These are phyloP conservation scores for Arion vulgaris DNA, from an alignment of 1,140 invertebrate species.

Conservation along the genomic window DNA sequence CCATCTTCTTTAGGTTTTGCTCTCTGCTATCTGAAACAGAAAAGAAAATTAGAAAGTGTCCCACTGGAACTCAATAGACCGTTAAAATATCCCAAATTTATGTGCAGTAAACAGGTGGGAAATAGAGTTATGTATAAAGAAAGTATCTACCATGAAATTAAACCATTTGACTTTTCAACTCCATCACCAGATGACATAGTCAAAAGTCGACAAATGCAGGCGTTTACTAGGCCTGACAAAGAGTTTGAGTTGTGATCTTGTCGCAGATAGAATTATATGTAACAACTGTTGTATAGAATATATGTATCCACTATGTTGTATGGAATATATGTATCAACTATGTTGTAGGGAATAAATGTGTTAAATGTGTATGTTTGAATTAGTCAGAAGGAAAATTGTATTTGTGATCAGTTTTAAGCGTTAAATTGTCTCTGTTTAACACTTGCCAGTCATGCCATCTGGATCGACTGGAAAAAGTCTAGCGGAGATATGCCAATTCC, in stretches of 20 bases:
- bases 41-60: background rate
- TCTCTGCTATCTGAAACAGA: background rate
- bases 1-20: constrained; percentile 4
- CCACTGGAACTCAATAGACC: background rate
- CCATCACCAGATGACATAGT: constrained; percentile 78
- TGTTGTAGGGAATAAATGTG: no score
- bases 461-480: no score
- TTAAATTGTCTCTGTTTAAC: no score
- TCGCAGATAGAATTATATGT: background rate
- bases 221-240: constrained; percentile 50
- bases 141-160: constrained; percentile 35
- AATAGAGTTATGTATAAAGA: background rate
- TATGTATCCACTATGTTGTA: no score
- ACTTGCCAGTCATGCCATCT: no score
- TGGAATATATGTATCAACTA: no score
- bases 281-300: no score
- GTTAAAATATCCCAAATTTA: constrained; percentile 14
- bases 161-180: constrained; percentile 76
- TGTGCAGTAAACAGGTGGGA: background rate
- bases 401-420: no score
- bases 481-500: no score
- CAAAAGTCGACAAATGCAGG: constrained; percentile 65
- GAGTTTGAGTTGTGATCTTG: constrained; percentile 15
- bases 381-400: no score
- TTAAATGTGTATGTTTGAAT: no score